Evolutionary conservation across 2,113 vertebrate species (phyloP), one percentile per base, ranked within the genome.

Genomic region (Perca flavescens): DNA sequence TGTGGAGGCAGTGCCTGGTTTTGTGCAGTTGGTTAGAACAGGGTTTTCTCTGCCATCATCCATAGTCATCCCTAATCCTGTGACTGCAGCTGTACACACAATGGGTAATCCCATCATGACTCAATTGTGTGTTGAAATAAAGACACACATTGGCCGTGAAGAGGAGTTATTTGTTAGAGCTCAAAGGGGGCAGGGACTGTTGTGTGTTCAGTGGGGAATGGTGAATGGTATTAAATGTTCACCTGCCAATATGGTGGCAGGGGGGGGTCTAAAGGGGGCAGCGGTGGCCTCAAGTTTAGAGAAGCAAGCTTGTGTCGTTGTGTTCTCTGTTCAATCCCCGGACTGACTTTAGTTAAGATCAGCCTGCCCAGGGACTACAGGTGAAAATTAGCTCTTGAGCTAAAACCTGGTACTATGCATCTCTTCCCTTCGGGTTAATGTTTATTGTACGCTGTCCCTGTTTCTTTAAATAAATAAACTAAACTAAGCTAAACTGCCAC

Each of bases 51-150:
- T 83, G 86, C 86, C 88, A 84, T 88, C 83, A 85, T 86, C 89
- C 65, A 62, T 93, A 76, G 86, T 90, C 91, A 88, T 86, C 88
- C 65, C 64, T 93, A 93, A 94, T 94, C 92, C 91, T 82, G 86
- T 89, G 86, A 91, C 86, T 90, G 92, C 93, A 93, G 91, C 91
- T 92, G 89, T 84, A 88, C 86, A 93, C 89, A 93, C 92, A 93
- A 90, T 90, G 80, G 87, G 8, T 92, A 92, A 94, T 92, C 93
- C 91, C 89, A 85, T 92, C 90, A 92, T 79, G 86, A 85, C 86
- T 90, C 86, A 82, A 91, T 92, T 93, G 93, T 94, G 89, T 88
- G 79, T 49, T 80, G 83, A 90, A 88, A 93, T 93, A 94, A 93
- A 92, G 91, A 89, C 88, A 82, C 90, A 85, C 79, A 64, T 80